phyloP scores from a whole-genome alignment of 2,888 invertebrate genomes.

The Alsophila aescularia region DNA sequence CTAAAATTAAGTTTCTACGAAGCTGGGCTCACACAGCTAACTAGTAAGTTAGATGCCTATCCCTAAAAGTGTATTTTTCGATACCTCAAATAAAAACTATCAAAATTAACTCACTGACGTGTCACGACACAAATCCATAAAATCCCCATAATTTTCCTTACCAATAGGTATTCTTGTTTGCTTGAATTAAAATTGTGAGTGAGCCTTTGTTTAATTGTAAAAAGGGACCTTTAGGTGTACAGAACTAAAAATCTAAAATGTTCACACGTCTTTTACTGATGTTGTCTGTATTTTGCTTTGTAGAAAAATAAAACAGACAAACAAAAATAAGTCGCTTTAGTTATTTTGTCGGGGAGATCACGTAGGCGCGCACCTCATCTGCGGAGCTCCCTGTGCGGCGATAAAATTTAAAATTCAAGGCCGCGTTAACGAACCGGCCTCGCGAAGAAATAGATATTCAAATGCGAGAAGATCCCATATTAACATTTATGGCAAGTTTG shows the following conservation, averaged over 20 bases:
- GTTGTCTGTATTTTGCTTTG: conserved; percentile 53
- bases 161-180: too few relatives aligned
- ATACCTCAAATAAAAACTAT: too few relatives aligned
- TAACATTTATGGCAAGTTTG: conserved; percentile 85
- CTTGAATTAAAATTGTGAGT: too few relatives aligned
- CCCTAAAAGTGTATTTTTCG: too few relatives aligned
- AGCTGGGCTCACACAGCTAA: too few relatives aligned
- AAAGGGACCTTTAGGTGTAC: too few relatives aligned
- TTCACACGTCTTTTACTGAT: conserved; percentile 37
- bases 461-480: conserved; percentile 84
- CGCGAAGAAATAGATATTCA: conserved; percentile 85
- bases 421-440: conserved; percentile 84
- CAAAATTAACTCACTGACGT: too few relatives aligned
- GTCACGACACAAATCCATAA: too few relatives aligned
- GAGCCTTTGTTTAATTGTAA: too few relatives aligned
- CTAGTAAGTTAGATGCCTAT: too few relatives aligned
- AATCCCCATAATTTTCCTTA: too few relatives aligned
- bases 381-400: conserved; percentile 73
- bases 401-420: conserved; percentile 85
- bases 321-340: conserved; percentile 71
- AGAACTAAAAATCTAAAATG: background rate
- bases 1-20: too few relatives aligned
- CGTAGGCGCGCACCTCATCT: conserved; percentile 84
- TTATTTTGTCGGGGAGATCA: conserved; percentile 79
- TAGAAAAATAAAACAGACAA: conserved; percentile 64